Evolutionary conservation across 2,797 vertebrate species (phyloP).

Genomic region (Epinephelus coioides): DNA sequence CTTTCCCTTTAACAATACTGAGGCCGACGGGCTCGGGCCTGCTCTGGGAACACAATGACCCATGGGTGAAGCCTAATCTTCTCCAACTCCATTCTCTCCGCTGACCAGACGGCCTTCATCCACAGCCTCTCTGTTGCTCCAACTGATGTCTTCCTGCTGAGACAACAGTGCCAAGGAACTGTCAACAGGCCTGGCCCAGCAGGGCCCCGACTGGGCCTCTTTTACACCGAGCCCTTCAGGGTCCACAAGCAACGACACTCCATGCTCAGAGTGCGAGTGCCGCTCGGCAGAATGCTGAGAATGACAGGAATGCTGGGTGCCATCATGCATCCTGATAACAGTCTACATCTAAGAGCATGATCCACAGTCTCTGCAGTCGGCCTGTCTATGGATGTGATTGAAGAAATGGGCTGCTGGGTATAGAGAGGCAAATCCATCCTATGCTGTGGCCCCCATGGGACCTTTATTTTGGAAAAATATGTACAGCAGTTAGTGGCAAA

Average conservation of each 20-base stretch:
- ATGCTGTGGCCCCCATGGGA: no score
- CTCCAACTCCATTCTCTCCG: constrained; percentile 88
- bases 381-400: constrained; percentile 70
- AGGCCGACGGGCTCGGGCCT: constrained; percentile 87
- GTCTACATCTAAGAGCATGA: constrained; percentile 72
- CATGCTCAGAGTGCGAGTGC: constrained; percentile 43
- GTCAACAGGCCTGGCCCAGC: constrained; percentile 92
- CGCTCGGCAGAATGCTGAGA: constrained; percentile 71
- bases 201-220: constrained; percentile 82
- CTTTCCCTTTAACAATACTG: constrained; percentile 94
- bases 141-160: constrained; percentile 97
- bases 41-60: constrained; percentile 94
- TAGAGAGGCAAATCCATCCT: constrained; percentile 13
- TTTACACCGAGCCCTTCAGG: constrained; percentile 64
- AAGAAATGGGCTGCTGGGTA: constrained; percentile 80
- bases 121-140: constrained; percentile 92
- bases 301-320: constrained; percentile 81
- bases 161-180: constrained; percentile 95
- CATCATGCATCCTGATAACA: constrained; percentile 78
- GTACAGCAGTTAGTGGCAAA: no score
- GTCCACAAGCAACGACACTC: constrained; percentile 69
- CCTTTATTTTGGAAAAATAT: no score
- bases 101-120: constrained; percentile 86
- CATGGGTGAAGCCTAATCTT: constrained; percentile 95
- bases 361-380: constrained; percentile 54